Percentiles rank a stretch among this genome's conserved stretches.
Conservation (phyloP, 2,797 vertebrate genomes). For the Orientallactaga sibirica region DNA sequence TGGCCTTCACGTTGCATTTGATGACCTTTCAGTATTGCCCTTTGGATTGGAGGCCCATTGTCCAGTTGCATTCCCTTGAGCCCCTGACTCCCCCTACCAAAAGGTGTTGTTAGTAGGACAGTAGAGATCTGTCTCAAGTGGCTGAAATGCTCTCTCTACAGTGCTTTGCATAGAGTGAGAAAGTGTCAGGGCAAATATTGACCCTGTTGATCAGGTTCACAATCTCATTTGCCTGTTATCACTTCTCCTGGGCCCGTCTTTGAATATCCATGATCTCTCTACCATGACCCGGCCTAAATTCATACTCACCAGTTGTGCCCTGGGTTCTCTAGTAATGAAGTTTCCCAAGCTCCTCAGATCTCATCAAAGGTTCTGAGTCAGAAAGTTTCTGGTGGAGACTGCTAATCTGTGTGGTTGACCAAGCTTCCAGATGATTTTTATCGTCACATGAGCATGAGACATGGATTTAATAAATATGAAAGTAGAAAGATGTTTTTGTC, state of each 20-base stretch:
- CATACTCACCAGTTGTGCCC: not conserved
- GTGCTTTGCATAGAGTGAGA: not conserved
- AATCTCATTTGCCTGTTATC: not conserved
- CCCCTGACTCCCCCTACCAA: not conserved
- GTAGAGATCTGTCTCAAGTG: not conserved
- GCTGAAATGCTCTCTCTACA: conserved; percentile 26
- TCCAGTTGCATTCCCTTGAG: not conserved
- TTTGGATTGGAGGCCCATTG: not conserved
- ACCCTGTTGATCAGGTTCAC: not conserved
- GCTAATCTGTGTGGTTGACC: not conserved
- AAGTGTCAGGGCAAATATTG: not conserved
- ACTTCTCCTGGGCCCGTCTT: not conserved
- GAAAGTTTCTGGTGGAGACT: not conserved
- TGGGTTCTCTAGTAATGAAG: not conserved
- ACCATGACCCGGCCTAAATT: not conserved
- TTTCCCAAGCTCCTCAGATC: not conserved
- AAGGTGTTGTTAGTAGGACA: not conserved
- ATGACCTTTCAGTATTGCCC: not conserved
- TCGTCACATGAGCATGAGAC: not conserved
- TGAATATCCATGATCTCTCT: not conserved
- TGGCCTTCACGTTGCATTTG: not conserved
- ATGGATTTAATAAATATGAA: conserved; percentile 16
- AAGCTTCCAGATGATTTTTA: not conserved
- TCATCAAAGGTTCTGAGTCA: not conserved
- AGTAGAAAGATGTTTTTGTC: not conserved